Conservation (phyloP, 1,140 invertebrate species). For the Zaprionus inermis region DNA sequence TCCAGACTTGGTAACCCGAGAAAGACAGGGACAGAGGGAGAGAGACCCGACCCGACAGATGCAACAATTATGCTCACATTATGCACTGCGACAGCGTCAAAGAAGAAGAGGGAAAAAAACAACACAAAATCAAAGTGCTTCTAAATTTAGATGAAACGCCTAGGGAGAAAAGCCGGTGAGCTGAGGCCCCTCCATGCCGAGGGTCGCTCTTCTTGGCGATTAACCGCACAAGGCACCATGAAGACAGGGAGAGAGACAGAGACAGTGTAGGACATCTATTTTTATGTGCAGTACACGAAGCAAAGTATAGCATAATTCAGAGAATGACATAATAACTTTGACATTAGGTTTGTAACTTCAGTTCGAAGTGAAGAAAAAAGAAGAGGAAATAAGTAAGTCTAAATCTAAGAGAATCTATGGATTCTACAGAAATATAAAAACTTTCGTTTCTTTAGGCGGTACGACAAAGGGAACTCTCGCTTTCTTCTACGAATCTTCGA, state of each 20-base stretch:
- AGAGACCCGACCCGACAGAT: slow-evolving; percentile 25
- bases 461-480: slow-evolving; percentile 50
- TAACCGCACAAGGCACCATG: slow-evolving; percentile 61
- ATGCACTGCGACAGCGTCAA: slow-evolving; percentile 53
- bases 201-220: slow-evolving; percentile 61
- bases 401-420: background rate
- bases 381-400: background rate
- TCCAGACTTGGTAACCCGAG: slow-evolving; percentile 34
- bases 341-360: slow-evolving; percentile 9
- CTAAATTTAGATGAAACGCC: slow-evolving; percentile 70
- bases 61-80: slow-evolving; percentile 74
- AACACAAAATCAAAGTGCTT: slow-evolving; percentile 70
- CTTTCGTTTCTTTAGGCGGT: slow-evolving; percentile 6
- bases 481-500: slow-evolving; percentile 21
- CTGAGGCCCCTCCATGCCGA: slow-evolving; percentile 23
- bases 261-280: slow-evolving; percentile 61
- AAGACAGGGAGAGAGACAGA: slow-evolving; percentile 13
- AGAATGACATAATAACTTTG: slow-evolving; percentile 14
- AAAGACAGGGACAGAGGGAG: background rate
- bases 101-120: slow-evolving; percentile 27
- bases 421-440: background rate
- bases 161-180: slow-evolving; percentile 17
- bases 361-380: background rate
- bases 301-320: background rate
- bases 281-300: slow-evolving; percentile 43